Conservation (phyloP, 2,113 vertebrate species). For the Atherinomorus stipes region DNA sequence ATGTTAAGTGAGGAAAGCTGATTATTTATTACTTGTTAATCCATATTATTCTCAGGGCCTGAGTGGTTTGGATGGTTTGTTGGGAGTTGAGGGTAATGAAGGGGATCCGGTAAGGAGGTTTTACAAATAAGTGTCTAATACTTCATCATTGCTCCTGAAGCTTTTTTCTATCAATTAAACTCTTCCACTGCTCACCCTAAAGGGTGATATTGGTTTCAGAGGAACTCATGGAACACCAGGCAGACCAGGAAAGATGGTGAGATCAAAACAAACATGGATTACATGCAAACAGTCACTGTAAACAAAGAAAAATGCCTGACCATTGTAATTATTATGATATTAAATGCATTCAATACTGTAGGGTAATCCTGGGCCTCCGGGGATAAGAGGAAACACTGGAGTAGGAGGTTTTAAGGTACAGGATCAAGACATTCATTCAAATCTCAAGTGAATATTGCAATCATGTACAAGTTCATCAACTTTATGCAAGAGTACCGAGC, state of each 20-base stretch:
- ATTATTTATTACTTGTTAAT: constrained; percentile 13
- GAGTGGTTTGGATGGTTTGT: constrained; percentile 79
- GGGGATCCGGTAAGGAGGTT: constrained; percentile 76
- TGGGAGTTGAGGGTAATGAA: constrained; percentile 83
- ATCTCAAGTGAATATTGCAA: background rate
- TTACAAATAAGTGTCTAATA: background rate
- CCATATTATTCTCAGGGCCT: constrained; percentile 67
- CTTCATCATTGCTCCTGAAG: background rate
- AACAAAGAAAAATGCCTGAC: background rate
- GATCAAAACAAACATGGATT: background rate
- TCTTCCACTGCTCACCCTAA: background rate
- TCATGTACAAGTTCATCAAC: background rate
- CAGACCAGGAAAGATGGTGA: constrained; percentile 71
- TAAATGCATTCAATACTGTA: constrained; percentile 35
- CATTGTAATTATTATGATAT: background rate
- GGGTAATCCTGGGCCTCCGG: constrained; percentile 74
- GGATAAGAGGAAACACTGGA: constrained; percentile 71
- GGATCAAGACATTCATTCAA: background rate
- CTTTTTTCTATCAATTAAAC: background rate
- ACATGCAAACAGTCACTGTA: background rate
- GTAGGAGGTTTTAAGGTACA: constrained; percentile 73
- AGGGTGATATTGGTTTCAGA: constrained; percentile 77
- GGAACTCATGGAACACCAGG: constrained; percentile 74
- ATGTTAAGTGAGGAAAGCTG: background rate
- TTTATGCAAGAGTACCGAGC: no score